Base-by-base conservation (phyloP, 2,888 invertebrate genomes). In the Leptopilina drosophilae region DNA sequence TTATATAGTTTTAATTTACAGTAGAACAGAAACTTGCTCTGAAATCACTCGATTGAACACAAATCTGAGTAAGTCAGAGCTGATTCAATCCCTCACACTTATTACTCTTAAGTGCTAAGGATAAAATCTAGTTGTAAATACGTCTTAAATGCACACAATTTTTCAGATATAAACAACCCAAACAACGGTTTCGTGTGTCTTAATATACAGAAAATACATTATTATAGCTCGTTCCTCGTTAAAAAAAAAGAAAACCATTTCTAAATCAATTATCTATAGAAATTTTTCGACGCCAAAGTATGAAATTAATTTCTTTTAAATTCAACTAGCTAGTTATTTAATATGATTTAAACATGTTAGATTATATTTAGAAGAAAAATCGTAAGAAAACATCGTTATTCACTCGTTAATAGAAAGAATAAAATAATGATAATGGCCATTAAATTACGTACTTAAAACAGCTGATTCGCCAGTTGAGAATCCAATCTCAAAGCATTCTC, bases 21-120 rank as follows among this genome's bases (percentile, higher is more conserved):
- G 56, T 12, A 59, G 15, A 59, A 59, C 59, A 59, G 59, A 59
- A 59, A 59, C 59, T 59, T 59, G 59, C 59, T 59, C 59, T 59
- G n/a, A 59, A 59, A 59, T 59, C 59, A 59, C 15, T n/a, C 15
- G 59, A 59, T 59, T n/a, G 59, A 59, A 59, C 59, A 59, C 59
- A 59, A 59, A 59, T 59, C 59, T n/a, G 15, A 59, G 15, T 59
- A 15, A 59, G 5, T 7, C 15, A 59, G 59, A 59, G 15, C 59
- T 59, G 59, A 59, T 59, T 59, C 15, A 5, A 1, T 15, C 4
- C 7, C n/a, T 59, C 15, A 59, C 59, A 59, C 59, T 59, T 59
- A n/a, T n/a, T 59, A 59, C 59, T 14, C 14, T 59, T n/a, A 59
- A 59, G n/a, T 59, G 59, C n/a, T 1, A 7, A 59, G 5, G n/a